A percentile compares a stretch with the other conserved stretches of the same genome.
phyloP scores from a whole-genome alignment of 2,113 vertebrate species.

The Melanostigma gelatinosum region DNA sequence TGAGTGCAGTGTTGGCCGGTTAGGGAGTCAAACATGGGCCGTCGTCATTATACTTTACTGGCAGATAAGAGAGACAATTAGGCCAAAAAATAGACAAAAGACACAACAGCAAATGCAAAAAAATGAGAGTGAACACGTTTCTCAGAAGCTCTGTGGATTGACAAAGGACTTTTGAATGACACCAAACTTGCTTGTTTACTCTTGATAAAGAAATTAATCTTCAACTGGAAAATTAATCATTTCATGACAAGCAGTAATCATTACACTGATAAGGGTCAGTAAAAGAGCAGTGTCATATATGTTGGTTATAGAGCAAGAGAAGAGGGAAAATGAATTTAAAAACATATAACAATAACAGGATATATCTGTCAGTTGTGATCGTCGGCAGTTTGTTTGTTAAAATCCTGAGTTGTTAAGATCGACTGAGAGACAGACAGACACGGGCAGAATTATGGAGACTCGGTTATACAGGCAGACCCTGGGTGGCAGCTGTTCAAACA shows the following conservation, averaged over 20 bases:
- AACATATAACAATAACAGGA: background rate
- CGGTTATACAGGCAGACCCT: constrained; percentile 58
- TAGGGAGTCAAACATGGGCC: constrained; percentile 18
- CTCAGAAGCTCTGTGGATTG: background rate
- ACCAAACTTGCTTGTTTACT: background rate
- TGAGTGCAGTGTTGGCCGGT: background rate
- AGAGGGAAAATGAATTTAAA: background rate
- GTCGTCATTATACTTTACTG: constrained; percentile 32
- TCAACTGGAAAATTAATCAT: background rate
- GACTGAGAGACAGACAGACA: constrained; percentile 21
- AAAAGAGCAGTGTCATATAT: background rate
- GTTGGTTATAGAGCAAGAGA: background rate
- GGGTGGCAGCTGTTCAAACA: constrained; percentile 68
- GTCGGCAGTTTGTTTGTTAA: constrained; percentile 2
- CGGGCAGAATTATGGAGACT: constrained; percentile 28
- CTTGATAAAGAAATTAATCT: background rate
- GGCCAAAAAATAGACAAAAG: background rate
- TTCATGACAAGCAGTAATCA: background rate
- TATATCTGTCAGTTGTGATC: background rate
- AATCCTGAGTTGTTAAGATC: constrained; percentile 17
- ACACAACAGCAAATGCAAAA: background rate
- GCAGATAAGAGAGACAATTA: constrained; percentile 14
- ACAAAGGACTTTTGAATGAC: constrained; percentile 5
- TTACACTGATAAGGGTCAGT: background rate
- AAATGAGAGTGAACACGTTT: constrained; percentile 5